Evolutionary conservation across 2,797 vertebrate species (phyloP).

Genomic region (Gymnothorax reevesii): DNA sequence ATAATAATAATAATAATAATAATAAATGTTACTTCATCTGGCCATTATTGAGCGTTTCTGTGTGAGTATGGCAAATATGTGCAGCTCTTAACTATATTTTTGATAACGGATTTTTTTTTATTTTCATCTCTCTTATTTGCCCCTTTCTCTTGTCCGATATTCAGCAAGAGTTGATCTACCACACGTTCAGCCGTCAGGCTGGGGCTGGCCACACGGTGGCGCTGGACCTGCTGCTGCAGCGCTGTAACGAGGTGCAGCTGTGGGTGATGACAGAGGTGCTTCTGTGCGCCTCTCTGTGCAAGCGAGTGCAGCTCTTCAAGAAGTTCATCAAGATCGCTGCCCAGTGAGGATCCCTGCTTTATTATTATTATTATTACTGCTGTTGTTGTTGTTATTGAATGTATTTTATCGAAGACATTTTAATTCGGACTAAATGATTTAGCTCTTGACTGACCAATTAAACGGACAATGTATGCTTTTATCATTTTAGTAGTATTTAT

Average conservation of each 20-base stretch:
- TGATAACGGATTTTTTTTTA: background rate
- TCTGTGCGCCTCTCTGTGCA: constrained; percentile 85
- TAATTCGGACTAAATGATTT: background rate
- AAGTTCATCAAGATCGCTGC: constrained; percentile 98
- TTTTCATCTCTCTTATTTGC: background rate
- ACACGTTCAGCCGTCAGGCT: constrained; percentile 87
- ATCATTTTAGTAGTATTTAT: background rate
- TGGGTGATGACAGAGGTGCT: constrained; percentile 97
- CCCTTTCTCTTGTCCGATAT: background rate
- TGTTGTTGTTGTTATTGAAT: background rate
- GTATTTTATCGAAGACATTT: background rate
- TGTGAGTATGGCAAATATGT: too few species aligned
- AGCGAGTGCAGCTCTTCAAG: constrained; percentile 95
- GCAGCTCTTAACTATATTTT: background rate
- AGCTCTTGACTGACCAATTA: background rate
- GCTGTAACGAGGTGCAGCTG: constrained; percentile 93
- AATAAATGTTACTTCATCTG: too few species aligned
- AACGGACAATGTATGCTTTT: background rate
- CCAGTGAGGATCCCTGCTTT: constrained; percentile 79
- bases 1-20: too few species aligned
- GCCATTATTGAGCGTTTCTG: too few species aligned
- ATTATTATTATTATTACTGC: background rate
- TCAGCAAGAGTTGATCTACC: constrained; percentile 96
- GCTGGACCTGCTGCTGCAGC: constrained; percentile 89
- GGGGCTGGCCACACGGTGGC: constrained; percentile 79